phyloP scores from a whole-genome alignment of 2,113 vertebrate species.

The Salvelinus fontinalis region DNA sequence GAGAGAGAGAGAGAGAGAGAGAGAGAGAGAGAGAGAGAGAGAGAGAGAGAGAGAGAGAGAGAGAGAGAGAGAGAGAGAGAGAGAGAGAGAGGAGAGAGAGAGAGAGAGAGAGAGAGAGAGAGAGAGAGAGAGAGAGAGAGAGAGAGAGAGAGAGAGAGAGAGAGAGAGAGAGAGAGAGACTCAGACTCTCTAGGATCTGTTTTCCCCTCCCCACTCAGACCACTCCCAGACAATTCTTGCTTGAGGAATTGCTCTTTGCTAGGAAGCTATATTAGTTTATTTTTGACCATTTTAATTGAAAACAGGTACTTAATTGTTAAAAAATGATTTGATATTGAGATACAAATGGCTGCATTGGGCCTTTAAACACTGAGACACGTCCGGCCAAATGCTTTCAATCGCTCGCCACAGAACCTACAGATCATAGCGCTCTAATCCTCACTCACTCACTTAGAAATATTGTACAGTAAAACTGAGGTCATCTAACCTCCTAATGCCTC shows the following conservation, averaged over 20 bases:
- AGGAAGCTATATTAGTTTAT: too few relatives aligned
- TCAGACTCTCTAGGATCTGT: constrained; percentile 7
- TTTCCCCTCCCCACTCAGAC: background rate
- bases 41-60: constrained; percentile 27
- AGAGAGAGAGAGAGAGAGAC: constrained; percentile 48
- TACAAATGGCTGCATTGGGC: constrained; percentile 4
- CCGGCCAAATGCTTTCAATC: constrained; percentile 42
- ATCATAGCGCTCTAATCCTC: constrained; percentile 46
- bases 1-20: constrained; percentile 47
- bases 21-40: constrained; percentile 38
- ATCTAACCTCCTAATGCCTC: constrained; percentile 60
- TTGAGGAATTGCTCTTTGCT: too few relatives aligned
- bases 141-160: constrained; percentile 29
- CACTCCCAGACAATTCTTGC: too few relatives aligned
- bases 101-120: constrained; percentile 38
- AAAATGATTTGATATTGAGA: too few relatives aligned
- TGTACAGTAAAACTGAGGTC: constrained; percentile 49
- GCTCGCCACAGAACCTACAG: constrained; percentile 42
- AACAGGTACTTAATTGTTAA: too few relatives aligned
- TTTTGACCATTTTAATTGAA: too few relatives aligned
- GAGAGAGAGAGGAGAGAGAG: constrained; percentile 60
- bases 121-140: constrained; percentile 32
- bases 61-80: constrained; percentile 26
- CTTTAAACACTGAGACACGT: constrained; percentile 39
- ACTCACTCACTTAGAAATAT: constrained; percentile 54